Evolutionary conservation across 2,797 vertebrate genomes (phyloP).

Genomic region (Artibeus jamaicensis): DNA sequence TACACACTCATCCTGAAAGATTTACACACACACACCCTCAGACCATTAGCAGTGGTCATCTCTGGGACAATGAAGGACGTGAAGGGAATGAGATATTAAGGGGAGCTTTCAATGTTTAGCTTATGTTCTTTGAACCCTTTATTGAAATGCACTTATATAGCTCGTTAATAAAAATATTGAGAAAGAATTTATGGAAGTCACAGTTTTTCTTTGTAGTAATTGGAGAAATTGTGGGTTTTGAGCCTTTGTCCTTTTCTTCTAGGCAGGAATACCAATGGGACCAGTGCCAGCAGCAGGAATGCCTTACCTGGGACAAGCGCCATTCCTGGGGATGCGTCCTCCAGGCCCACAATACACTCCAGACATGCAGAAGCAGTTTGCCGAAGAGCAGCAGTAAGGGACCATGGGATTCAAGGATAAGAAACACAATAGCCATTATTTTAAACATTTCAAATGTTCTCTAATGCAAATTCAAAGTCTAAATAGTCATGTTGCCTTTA

Average conservation of each 20-base stretch:
- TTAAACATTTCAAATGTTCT: neutral
- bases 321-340: slow-evolving; percentile 93
- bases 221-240: slow-evolving; percentile 18
- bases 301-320: slow-evolving; percentile 92
- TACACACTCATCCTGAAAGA: neutral
- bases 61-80: neutral
- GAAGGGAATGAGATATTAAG: neutral
- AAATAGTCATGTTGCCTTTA: neutral
- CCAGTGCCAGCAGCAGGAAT: slow-evolving; percentile 91
- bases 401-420: neutral
- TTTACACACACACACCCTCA: neutral
- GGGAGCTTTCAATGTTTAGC: neutral
- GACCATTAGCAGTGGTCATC: neutral
- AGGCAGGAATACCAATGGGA: slow-evolving; percentile 94
- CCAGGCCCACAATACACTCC: slow-evolving; percentile 91
- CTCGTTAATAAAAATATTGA: neutral
- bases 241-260: slow-evolving; percentile 48
- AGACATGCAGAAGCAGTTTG: slow-evolving; percentile 98
- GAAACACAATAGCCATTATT: neutral
- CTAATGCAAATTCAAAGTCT: neutral
- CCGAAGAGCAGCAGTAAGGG: slow-evolving; percentile 97
- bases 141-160: neutral
- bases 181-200: neutral
- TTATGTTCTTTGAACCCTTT: neutral
- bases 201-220: slow-evolving; percentile 6